Base-by-base conservation (phyloP, 2,113 vertebrate genomes). In the Gavialis gangeticus region DNA sequence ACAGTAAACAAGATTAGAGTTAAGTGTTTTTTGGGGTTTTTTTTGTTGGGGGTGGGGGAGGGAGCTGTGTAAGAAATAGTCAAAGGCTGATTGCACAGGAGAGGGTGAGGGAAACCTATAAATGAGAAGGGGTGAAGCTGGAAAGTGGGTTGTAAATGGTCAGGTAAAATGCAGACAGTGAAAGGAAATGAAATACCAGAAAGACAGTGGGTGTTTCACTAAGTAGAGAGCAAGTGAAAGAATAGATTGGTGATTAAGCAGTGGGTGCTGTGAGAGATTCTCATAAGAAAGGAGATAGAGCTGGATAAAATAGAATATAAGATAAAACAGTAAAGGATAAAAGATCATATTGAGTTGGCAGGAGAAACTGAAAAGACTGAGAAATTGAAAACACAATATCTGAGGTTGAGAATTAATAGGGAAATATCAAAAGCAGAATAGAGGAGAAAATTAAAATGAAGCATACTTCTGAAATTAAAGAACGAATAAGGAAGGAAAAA, bases 21-120 rank as follows among this genome's bases (percentile, higher is more conserved):
- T 82, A 94, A 96, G 82, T 93, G 90, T 84, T 96, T 97, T 75
- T 9, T 46, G 62, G 46, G 46, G 46, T 8, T 8, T 46, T 46
- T 46, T 46, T 46, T 46, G 46, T 46, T 6, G 21, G 34, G 30
- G 19, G 5, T 2, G 21, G 19, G 11, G 76, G 66, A 9, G 46
- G 46, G 60, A 73, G n/a, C 66, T 77, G 46, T 87, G 82, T 85
- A 21, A 93, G 87, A 97, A 94, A 59, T 86, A 96, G 95, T 91
- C 88, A 88, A 93, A 96, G 75, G 85, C 85, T 97, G 97, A 96
- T 95, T 96, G 87, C 54, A 91, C 85, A 93, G 82, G 55, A 95
- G 80, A 78, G 73, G 24, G 58, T 95, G 84, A 92, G 57, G 71
- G 63, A 95, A 96, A 81, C 25, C 73, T 64, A 30, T 94, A 87